Evolutionary conservation across 2,888 invertebrate species (phyloP).

Genomic region (Melipona beecheii): DNA sequence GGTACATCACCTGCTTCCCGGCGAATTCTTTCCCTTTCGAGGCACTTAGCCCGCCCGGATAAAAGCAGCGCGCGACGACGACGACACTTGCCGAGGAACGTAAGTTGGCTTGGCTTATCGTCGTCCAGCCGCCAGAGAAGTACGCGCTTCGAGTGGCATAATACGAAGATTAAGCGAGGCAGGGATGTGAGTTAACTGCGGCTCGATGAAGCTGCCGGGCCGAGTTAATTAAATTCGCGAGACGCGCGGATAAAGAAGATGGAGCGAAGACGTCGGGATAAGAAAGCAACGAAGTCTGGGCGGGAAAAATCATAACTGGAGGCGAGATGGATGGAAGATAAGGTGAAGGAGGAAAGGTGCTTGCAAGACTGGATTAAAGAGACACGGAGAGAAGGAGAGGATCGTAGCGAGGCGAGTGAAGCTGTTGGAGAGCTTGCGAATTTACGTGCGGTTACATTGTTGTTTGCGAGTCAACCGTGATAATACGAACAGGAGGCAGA

Average conservation of each 20-base stretch:
- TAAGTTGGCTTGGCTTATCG: constrained; percentile 54
- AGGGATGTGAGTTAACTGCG: constrained; percentile 76
- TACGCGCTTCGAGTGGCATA: constrained; percentile 73
- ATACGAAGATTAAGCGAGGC: constrained; percentile 76
- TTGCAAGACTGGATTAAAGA: neutral
- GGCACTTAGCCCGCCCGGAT: constrained; percentile 44
- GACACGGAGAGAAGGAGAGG: neutral
- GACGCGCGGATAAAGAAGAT: neutral
- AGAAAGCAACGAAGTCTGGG: neutral
- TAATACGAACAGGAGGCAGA: neutral
- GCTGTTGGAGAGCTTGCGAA: too few relatives aligned
- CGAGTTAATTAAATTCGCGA: constrained; percentile 78
- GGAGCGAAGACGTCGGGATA: constrained; percentile 38
- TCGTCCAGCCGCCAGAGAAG: constrained; percentile 56
- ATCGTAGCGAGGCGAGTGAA: neutral
- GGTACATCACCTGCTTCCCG: constrained; percentile 27
- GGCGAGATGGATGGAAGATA: neutral
- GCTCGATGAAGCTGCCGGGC: constrained; percentile 77
- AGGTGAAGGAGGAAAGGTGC: neutral
- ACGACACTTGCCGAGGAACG: constrained; percentile 22
- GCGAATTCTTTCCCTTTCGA: constrained; percentile 41
- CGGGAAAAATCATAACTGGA: neutral
- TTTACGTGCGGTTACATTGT: neutral
- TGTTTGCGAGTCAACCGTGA: neutral
- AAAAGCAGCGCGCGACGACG: constrained; percentile 23